A percentile compares a stretch with the other conserved stretches of the same genome.
Evolutionary conservation across 1,140 invertebrate species (phyloP).

Genomic region (Ganaspis sp.): DNA sequence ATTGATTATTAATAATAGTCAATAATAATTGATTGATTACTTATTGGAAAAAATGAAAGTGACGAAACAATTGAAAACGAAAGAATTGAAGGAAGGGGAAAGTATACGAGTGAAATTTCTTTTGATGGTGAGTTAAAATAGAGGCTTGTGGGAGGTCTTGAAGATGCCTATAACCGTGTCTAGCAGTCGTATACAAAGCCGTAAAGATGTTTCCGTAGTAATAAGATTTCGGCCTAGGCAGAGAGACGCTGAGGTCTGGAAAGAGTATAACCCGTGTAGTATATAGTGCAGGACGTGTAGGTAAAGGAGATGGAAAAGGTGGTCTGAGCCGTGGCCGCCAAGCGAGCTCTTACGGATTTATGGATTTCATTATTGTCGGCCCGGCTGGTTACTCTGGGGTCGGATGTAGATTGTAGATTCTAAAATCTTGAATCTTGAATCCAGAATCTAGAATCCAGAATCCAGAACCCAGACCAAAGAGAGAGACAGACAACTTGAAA

Average conservation of each 20-base stretch:
- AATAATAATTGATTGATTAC: no score
- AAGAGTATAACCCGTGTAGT: not conserved
- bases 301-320: conserved; percentile 33
- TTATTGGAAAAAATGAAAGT: no score
- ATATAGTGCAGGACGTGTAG: conserved; percentile 10
- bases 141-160: not conserved
- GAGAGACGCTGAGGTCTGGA: conserved; percentile 34
- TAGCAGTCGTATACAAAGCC: conserved; percentile 22
- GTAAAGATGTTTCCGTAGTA: conserved; percentile 27
- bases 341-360: conserved; percentile 63
- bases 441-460: no score
- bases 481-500: not conserved
- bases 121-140: not conserved
- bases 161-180: conserved; percentile 9
- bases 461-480: not conserved
- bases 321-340: conserved; percentile 40
- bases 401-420: conserved; percentile 6
- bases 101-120: no score
- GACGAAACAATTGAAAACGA: no score
- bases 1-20: no score
- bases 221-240: conserved; percentile 23
- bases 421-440: no score
- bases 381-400: conserved; percentile 45
- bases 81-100: no score
- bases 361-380: conserved; percentile 72